These are phyloP conservation scores for Chaetops frenatus DNA, from an alignment of 2,113 vertebrate species.

Conservation along the genomic window DNA sequence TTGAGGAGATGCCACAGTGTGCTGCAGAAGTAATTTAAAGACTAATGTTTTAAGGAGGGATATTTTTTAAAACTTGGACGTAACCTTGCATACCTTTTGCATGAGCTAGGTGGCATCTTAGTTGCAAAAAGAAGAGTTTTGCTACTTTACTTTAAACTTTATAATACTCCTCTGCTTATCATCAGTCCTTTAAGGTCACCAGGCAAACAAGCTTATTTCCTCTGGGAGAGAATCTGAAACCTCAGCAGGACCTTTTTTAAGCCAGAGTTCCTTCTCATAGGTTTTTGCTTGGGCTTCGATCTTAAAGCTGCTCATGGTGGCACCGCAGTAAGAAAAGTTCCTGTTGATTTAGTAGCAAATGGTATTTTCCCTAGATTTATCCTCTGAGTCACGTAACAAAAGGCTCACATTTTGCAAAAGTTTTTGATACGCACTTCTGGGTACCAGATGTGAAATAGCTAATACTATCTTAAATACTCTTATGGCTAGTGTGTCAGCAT, in stretches of 20 bases:
- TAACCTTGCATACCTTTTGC: neutral
- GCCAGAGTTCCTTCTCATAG: neutral
- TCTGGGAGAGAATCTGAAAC: neutral
- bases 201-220: neutral
- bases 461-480: neutral
- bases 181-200: neutral
- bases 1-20: neutral
- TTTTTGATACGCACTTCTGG: neutral
- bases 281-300: neutral
- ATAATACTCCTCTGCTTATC: neutral
- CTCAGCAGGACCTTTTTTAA: neutral
- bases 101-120: constrained; percentile 5
- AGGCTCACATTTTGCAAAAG: neutral
- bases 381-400: neutral
- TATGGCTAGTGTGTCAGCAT: neutral
- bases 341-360: neutral
- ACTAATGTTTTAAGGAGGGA: neutral
- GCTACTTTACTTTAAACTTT: neutral
- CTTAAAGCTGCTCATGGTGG: neutral
- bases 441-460: neutral
- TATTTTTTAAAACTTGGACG: neutral
- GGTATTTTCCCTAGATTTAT: neutral
- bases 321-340: neutral
- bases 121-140: neutral
- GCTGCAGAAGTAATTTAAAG: constrained; percentile 14